A percentile compares a stretch with the other conserved stretches of the same genome.
phyloP scores from a whole-genome alignment of 1,140 invertebrate species.

The Mercenaria mercenaria region DNA sequence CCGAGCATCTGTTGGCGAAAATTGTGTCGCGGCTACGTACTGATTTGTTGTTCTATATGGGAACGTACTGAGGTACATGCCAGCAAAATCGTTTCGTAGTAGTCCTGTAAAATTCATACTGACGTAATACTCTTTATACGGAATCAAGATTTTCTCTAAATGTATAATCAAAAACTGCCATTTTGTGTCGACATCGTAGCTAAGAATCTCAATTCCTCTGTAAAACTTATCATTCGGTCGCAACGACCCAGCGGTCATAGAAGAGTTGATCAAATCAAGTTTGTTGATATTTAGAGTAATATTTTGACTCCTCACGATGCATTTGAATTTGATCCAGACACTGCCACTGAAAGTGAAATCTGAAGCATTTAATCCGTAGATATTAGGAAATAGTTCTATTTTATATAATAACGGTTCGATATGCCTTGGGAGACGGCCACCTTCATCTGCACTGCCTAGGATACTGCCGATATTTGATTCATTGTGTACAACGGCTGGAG shows the following conservation, averaged over 20 bases:
- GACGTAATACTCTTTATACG: conserved; percentile 89
- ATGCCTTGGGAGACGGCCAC: conserved; percentile 79
- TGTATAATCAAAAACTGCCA: conserved; percentile 90
- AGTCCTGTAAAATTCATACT: conserved; percentile 90
- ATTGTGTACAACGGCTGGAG: background rate
- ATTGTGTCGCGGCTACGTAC: conserved; percentile 79
- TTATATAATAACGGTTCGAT: conserved; percentile 82
- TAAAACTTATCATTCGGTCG: background rate
- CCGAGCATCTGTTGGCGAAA: conserved; percentile 81
- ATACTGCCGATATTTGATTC: background rate
- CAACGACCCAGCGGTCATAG: background rate
- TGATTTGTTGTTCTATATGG: conserved; percentile 49
- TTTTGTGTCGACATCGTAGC: conserved; percentile 84
- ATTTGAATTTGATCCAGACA: conserved; percentile 90
- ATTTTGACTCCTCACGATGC: conserved; percentile 88
- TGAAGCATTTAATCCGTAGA: conserved; percentile 74
- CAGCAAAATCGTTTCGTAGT: conserved; percentile 90
- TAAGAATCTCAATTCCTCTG: conserved; percentile 70
- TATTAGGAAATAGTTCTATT: conserved; percentile 82
- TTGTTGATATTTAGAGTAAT: conserved; percentile 90
- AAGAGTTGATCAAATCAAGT: conserved; percentile 56
- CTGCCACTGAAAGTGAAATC: conserved; percentile 89
- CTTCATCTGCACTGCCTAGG: background rate
- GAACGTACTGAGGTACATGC: conserved; percentile 81
- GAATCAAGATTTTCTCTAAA: conserved; percentile 86